A percentile compares a stretch with the other conserved stretches of the same genome.
phyloP scores from a whole-genome alignment of 2,113 vertebrate species.

The Ciconia boyciana region DNA sequence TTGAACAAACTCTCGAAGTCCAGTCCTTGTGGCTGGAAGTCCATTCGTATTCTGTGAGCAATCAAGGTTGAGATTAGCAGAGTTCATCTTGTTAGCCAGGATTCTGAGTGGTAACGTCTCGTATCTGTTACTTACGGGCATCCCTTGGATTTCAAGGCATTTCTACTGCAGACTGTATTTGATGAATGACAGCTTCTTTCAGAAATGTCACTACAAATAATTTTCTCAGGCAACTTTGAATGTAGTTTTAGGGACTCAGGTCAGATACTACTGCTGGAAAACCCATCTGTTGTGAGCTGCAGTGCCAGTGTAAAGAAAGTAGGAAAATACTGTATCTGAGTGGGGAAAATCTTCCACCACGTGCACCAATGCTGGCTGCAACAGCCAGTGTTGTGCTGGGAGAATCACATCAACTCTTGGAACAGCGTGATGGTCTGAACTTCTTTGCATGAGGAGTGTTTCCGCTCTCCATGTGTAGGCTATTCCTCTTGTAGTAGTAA shows the following conservation, averaged over 20 bases:
- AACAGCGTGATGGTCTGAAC: accelerated
- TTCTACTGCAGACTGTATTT: background rate
- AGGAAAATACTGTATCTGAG: background rate
- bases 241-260: background rate
- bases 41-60: background rate
- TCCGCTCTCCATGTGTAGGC: accelerated
- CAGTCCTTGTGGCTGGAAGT: background rate
- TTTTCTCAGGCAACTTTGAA: background rate
- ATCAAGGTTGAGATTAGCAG: background rate
- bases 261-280: background rate
- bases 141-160: background rate
- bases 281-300: background rate
- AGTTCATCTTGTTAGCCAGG: background rate
- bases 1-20: background rate
- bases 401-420: background rate
- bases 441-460: background rate
- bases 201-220: background rate
- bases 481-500: background rate
- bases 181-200: background rate
- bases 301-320: background rate
- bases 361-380: accelerated
- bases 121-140: background rate
- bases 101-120: background rate
- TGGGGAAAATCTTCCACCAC: background rate
- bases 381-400: background rate